phyloP scores from a whole-genome alignment of 1,140 invertebrate genomes.

The Drosophila seguyi region DNA sequence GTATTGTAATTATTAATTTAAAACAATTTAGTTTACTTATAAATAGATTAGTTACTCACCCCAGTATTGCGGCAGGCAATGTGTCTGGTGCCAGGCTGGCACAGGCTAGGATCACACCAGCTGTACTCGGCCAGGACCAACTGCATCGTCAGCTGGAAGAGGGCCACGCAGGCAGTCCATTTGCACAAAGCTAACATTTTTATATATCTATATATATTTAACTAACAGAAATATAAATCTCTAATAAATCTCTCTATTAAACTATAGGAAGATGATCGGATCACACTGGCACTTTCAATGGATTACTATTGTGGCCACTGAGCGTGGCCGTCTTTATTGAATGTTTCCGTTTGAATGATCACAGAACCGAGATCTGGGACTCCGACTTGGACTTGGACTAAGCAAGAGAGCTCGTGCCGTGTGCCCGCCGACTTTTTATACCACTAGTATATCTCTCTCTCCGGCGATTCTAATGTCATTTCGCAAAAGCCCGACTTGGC shows the following conservation, averaged over 20 bases:
- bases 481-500: constrained; percentile 50
- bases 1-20: not conserved
- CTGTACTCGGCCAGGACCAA: constrained; percentile 46
- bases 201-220: not conserved
- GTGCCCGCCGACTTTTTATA: constrained; percentile 54
- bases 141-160: constrained; percentile 51
- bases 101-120: constrained; percentile 76
- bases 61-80: constrained; percentile 77
- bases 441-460: constrained; percentile 53
- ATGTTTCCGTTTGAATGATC: constrained; percentile 78
- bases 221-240: constrained; percentile 4
- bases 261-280: constrained; percentile 9
- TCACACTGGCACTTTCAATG: constrained; percentile 49
- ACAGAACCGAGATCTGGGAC: constrained; percentile 46
- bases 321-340: constrained; percentile 81
- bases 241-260: not conserved
- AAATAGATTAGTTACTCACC: constrained; percentile 60
- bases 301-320: constrained; percentile 51
- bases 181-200: constrained; percentile 47
- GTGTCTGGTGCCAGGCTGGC: constrained; percentile 57
- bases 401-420: constrained; percentile 44
- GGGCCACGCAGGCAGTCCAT: constrained; percentile 43
- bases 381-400: constrained; percentile 38
- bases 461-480: constrained; percentile 65
- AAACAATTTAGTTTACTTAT: no score